Evolutionary conservation across 1,140 invertebrate species (phyloP).

Genomic region (Temnothorax longispinosus): DNA sequence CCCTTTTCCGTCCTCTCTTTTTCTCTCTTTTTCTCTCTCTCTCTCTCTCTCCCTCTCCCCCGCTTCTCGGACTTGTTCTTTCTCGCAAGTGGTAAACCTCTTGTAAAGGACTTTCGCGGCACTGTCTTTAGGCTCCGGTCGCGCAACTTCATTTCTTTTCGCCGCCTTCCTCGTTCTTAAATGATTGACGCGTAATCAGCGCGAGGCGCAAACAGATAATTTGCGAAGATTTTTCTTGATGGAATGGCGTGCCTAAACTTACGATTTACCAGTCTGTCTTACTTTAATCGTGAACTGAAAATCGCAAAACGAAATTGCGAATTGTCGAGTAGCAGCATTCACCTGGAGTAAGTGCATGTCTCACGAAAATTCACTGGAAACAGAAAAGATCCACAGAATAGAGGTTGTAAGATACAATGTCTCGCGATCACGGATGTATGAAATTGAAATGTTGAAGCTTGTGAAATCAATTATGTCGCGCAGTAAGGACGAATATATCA

Average conservation of each 20-base stretch:
- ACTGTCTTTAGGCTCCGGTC: constrained; percentile 33
- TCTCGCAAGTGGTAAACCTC: not conserved
- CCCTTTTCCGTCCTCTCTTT: not conserved
- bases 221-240: constrained; percentile 38
- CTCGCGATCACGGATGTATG: too few species aligned
- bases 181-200: constrained; percentile 67
- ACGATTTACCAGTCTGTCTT: not conserved
- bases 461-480: not conserved
- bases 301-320: not conserved
- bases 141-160: constrained; percentile 45
- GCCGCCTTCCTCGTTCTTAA: constrained; percentile 32
- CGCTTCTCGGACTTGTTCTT: not conserved
- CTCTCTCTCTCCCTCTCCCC: not conserved
- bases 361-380: not conserved
- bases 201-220: constrained; percentile 24
- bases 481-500: not conserved
- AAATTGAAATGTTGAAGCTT: not conserved
- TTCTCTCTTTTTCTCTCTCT: not conserved
- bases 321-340: not conserved
- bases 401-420: not conserved
- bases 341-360: too few species aligned
- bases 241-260: not conserved
- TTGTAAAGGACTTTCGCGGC: constrained; percentile 46
- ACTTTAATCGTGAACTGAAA: not conserved
- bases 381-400: not conserved